Evolutionary conservation across 1,140 invertebrate species (phyloP).

Genomic region (Drosophila fuyamai): DNA sequence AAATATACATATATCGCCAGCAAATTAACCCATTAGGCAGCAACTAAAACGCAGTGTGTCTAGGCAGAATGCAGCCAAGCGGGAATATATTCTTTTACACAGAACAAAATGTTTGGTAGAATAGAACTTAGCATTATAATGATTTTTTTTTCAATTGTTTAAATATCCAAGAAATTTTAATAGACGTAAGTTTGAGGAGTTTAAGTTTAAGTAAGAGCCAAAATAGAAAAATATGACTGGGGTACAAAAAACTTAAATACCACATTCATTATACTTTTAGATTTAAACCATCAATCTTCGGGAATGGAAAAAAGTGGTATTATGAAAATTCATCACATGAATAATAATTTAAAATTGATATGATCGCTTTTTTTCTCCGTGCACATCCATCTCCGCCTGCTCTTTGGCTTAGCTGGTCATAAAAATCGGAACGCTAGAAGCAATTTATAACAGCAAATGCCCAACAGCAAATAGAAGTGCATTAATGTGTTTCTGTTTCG

Average conservation of each 20-base stretch:
- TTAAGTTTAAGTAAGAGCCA: too few relatives aligned
- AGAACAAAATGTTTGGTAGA: background rate
- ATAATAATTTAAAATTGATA: too few relatives aligned
- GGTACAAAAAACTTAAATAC: too few relatives aligned
- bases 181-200: too few relatives aligned
- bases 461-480: conserved; percentile 65
- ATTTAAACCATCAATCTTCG: too few relatives aligned
- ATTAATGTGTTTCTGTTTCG: conserved; percentile 52
- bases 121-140: background rate
- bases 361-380: background rate
- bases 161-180: background rate
- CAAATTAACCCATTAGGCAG: conserved; percentile 36
- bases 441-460: conserved; percentile 76
- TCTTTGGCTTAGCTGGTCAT: conserved; percentile 37
- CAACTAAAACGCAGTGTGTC: conserved; percentile 52
- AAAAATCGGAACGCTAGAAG: conserved; percentile 73
- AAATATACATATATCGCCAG: conserved; percentile 45
- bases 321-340: too few relatives aligned
- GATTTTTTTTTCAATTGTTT: background rate
- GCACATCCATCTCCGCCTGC: conserved; percentile 2
- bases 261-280: too few relatives aligned
- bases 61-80: conserved; percentile 38
- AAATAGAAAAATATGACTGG: too few relatives aligned
- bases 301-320: too few relatives aligned
- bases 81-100: conserved; percentile 23